Evolutionary conservation across 2,888 invertebrate genomes (phyloP).

Genomic region (Platynereis dumerilii): DNA sequence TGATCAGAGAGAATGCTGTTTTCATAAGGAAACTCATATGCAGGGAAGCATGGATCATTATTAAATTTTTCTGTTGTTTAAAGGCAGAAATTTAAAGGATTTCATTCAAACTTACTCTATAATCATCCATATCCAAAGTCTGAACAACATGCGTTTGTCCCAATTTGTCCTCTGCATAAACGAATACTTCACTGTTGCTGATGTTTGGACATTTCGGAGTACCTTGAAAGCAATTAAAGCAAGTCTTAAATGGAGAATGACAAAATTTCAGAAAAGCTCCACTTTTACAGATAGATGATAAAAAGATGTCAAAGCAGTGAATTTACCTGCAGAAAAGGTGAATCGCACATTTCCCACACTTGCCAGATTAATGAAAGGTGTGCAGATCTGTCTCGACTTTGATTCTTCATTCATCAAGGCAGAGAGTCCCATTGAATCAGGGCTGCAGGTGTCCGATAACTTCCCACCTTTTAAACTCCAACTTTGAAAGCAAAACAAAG

Average conservation of each 20-base stretch:
- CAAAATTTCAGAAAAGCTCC: too few relatives aligned
- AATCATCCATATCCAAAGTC: slow-evolving; percentile 40
- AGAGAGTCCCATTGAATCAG: slow-evolving; percentile 45
- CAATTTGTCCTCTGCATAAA: slow-evolving; percentile 48
- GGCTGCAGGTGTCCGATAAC: slow-evolving; percentile 52
- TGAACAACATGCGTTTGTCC: slow-evolving; percentile 44
- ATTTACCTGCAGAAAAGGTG: slow-evolving; percentile 53
- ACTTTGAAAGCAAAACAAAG: slow-evolving; percentile 43
- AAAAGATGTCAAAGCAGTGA: too few relatives aligned
- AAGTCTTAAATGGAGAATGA: neutral
- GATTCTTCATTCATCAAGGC: slow-evolving; percentile 38
- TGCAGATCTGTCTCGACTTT: slow-evolving; percentile 51
- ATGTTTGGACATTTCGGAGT: neutral
- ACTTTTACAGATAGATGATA: too few relatives aligned
- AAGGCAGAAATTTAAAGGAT: neutral
- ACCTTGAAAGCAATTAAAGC: neutral
- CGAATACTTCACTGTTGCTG: slow-evolving; percentile 37
- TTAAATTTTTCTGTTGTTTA: too few relatives aligned
- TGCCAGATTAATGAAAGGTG: slow-evolving; percentile 49
- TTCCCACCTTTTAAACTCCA: slow-evolving; percentile 54
- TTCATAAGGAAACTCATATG: too few relatives aligned
- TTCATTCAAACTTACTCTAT: slow-evolving; percentile 36
- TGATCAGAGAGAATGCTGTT: too few relatives aligned
- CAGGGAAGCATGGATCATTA: too few relatives aligned
- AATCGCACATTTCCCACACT: slow-evolving; percentile 55